Evolutionary conservation across 2,113 vertebrate genomes (phyloP), one percentile per base, ranked within the genome.

Genomic region (Circaetus cinerascens): DNA sequence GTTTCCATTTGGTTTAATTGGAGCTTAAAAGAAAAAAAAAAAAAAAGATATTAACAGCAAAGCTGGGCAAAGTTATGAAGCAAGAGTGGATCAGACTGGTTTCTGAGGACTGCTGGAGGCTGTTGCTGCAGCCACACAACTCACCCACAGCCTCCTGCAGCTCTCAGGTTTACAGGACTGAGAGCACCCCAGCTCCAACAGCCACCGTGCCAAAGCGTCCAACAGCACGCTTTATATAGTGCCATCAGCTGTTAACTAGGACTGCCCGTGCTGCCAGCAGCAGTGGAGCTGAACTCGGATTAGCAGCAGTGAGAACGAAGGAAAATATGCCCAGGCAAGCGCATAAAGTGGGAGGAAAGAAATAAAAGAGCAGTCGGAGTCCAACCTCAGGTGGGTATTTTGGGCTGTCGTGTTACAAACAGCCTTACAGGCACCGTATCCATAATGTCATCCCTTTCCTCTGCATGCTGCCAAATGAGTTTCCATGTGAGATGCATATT

Each of bases 21-120:
- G 3, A 59, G 32, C 6, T 55, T 34, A 7, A 29, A 29, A 25
- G 8, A 30, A 46, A n/a, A 48, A 23, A 45, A 20, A 12, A 38
- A 12, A 27, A 6, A 3, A 26, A 41, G 5, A 5, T 1, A 2
- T 0, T 0, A 48, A 40, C 34, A 32, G 81, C 4, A 0, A 63
- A 29, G n/a, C 38, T 4, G 4, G 43, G 71, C 45, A 16, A 26
- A 23, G 30, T 7, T 6, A 11, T 0, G 20, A 14, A 38, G 15
- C 6, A 8, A 1, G 20, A 25, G 21, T 0, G 7, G 38, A 19
- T 13, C 66, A 32, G 30, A 18, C 18, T 27, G 8, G 5, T 5
- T 11, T 3, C 22, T 2, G 5, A 25, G 23, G 50, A 8, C 30
- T 30, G 77, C 77, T 5, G 14, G 62, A 36, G 32, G 77, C 22